Percentiles rank a stretch among this genome's conserved stretches.
Evolutionary conservation across 2,888 invertebrate species (phyloP).

Genomic region (Galerucella nymphaeae): DNA sequence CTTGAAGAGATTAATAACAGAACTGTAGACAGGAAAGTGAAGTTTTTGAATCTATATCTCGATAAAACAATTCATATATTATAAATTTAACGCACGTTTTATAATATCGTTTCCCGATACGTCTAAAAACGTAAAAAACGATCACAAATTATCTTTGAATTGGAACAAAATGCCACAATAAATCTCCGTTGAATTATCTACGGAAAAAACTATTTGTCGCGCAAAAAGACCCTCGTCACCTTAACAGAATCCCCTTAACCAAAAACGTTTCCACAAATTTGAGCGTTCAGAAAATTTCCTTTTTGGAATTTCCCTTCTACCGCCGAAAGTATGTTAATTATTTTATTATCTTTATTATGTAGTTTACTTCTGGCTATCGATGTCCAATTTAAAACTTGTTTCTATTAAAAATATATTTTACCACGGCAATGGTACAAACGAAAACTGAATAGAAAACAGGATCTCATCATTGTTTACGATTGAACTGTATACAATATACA

Average conservation of each 20-base stretch:
- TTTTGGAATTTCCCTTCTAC: conserved; percentile 24
- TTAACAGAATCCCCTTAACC: conserved; percentile 25
- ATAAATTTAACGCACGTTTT: too few species aligned
- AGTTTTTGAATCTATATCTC: too few species aligned
- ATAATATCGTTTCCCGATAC: too few species aligned
- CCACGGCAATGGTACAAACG: background rate
- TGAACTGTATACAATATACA: conserved; percentile 1
- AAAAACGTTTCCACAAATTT: conserved; percentile 21
- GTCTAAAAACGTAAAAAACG: too few species aligned
- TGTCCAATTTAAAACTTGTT: background rate
- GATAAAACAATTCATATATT: too few species aligned
- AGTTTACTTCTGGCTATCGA: background rate
- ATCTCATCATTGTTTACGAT: conserved; percentile 9
- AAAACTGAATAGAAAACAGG: background rate
- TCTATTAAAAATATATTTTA: background rate
- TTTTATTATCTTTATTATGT: too few species aligned
- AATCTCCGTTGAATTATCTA: conserved; percentile 24
- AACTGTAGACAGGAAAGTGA: too few species aligned
- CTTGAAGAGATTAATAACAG: too few species aligned
- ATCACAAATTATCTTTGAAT: too few species aligned
- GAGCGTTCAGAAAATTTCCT: conserved; percentile 28
- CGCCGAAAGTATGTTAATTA: background rate
- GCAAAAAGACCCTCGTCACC: conserved; percentile 33
- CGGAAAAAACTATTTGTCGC: conserved; percentile 33
- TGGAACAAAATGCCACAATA: conserved; percentile 22